Conservation (phyloP, 2,113 vertebrate genomes). For the Isurus oxyrinchus region DNA sequence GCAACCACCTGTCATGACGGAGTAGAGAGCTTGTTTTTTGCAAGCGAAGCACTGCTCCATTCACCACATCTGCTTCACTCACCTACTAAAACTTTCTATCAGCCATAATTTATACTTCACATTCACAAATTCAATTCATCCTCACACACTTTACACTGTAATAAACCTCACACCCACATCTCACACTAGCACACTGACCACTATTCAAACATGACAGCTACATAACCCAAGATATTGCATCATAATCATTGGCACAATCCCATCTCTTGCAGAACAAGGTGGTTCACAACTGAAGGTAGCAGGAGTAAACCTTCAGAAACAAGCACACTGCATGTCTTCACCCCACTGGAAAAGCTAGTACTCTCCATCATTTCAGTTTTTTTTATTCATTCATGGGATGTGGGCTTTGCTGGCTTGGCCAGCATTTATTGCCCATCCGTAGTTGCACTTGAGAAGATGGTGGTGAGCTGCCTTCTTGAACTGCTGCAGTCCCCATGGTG, state of each 20-base stretch:
- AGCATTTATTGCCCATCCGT: too few species aligned
- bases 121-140: too few species aligned
- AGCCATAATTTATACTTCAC: not conserved
- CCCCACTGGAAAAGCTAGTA: not conserved
- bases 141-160: too few species aligned
- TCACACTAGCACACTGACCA: not conserved
- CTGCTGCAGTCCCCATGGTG: too few species aligned
- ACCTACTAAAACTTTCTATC: not conserved
- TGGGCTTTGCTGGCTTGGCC: too few species aligned
- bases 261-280: not conserved
- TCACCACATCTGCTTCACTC: not conserved
- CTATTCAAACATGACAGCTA: not conserved
- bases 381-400: too few species aligned
- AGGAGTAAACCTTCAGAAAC: not conserved
- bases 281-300: not conserved
- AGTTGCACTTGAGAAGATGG: too few species aligned
- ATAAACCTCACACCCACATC: too few species aligned
- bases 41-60: not conserved
- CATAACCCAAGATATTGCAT: not conserved
- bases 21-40: too few species aligned
- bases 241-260: not conserved
- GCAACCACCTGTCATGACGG: too few species aligned
- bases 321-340: not conserved
- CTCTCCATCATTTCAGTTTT: too few species aligned
- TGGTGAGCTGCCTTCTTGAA: too few species aligned